A percentile compares a stretch with the other conserved stretches of the same genome.
Evolutionary conservation across 2,113 vertebrate species (phyloP).

Genomic region (Zosterops japonicus): DNA sequence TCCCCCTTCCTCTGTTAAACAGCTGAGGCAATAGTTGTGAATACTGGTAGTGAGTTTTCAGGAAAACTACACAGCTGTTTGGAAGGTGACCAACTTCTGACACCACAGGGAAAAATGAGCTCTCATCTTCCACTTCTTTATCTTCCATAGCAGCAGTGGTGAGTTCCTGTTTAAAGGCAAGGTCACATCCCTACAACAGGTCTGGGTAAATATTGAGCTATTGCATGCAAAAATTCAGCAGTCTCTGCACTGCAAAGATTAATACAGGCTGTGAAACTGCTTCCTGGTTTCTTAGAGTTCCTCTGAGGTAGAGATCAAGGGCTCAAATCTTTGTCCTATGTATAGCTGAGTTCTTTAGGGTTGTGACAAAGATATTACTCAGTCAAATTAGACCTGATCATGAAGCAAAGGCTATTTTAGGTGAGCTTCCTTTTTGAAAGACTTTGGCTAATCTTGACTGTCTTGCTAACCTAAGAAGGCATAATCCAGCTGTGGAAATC

Average conservation of each 20-base stretch:
- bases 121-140: not conserved
- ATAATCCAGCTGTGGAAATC: not conserved
- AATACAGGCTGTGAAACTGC: not conserved
- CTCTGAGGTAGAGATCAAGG: not conserved
- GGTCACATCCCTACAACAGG: not conserved
- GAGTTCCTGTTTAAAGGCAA: not conserved
- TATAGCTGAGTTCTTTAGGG: not conserved
- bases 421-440: not conserved
- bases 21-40: not conserved
- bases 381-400: not conserved
- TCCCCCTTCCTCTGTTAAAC: not conserved
- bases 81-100: not conserved
- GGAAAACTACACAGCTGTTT: not conserved
- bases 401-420: not conserved
- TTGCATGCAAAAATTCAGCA: not conserved
- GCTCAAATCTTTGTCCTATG: not conserved
- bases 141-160: not conserved
- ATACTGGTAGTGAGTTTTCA: not conserved
- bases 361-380: not conserved
- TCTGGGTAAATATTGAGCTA: not conserved
- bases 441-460: not conserved
- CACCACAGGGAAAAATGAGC: not conserved
- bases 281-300: not conserved
- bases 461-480: not conserved
- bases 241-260: not conserved